Percentiles rank a stretch among this genome's conserved stretches.
These are phyloP conservation scores for Acrocephalus scirpaceus DNA, from an alignment of 2,797 vertebrate species.

Conservation along the genomic window DNA sequence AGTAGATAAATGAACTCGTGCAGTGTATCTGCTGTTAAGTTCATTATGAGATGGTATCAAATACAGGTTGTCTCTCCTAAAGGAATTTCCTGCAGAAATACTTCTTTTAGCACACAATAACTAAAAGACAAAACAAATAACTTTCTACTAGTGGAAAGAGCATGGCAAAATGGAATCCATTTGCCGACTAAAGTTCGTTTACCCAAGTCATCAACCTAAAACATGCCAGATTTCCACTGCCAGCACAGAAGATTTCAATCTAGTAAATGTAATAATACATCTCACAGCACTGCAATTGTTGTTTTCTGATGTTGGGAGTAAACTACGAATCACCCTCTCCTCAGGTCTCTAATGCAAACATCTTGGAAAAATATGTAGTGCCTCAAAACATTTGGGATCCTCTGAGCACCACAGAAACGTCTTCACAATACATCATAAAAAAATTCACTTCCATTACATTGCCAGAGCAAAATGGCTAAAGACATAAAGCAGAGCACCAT, in stretches of 20 bases:
- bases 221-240: background rate
- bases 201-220: background rate
- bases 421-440: background rate
- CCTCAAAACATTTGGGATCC: background rate
- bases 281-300: background rate
- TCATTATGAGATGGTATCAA: slow-evolving; percentile 43
- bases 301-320: background rate
- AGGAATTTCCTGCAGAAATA: slow-evolving; percentile 40
- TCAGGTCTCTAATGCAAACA: background rate
- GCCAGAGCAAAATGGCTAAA: background rate
- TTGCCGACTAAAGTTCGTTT: background rate
- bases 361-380: background rate
- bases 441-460: background rate
- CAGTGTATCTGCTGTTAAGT: slow-evolving; percentile 54
- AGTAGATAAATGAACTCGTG: slow-evolving; percentile 61
- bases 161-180: background rate
- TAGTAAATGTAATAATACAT: background rate
- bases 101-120: background rate
- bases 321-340: background rate
- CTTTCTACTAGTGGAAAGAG: background rate
- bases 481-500: background rate
- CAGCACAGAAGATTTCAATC: background rate
- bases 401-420: background rate
- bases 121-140: slow-evolving; percentile 10
- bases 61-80: slow-evolving; percentile 33